These are phyloP conservation scores for Chironomus tentans DNA, from an alignment of 2,888 invertebrate species.

Conservation along the genomic window DNA sequence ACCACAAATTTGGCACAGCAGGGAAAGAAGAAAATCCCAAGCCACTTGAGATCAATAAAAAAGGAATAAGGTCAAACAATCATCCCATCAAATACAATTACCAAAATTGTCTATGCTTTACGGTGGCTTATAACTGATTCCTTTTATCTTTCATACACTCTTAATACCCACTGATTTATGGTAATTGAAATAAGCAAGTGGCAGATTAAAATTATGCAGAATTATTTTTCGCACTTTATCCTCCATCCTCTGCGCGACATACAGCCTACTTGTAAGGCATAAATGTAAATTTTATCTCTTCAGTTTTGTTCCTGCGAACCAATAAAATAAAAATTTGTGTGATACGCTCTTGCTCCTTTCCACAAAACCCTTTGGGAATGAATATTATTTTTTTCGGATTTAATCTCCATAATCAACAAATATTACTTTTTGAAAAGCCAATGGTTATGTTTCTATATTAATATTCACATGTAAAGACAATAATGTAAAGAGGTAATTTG, in stretches of 20 bases:
- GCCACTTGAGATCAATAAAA: no score
- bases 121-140: neutral
- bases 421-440: neutral
- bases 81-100: no score
- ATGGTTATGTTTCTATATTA: no score
- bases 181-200: neutral
- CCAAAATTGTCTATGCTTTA: neutral
- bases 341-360: no score
- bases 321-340: no score
- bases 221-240: neutral
- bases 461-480: no score
- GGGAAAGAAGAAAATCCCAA: no score
- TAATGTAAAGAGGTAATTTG: no score
- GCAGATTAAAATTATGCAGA: neutral
- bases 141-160: neutral
- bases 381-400: neutral
- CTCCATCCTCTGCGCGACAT: no score
- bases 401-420: slow-evolving; percentile 18
- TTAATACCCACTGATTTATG: slow-evolving; percentile 1
- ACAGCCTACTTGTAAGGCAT: neutral
- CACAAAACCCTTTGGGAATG: neutral
- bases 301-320: neutral
- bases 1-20: no score
- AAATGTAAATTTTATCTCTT: neutral
- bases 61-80: no score